phyloP scores from a whole-genome alignment of 2,797 vertebrate genomes.

The Cossypha heuglini region DNA sequence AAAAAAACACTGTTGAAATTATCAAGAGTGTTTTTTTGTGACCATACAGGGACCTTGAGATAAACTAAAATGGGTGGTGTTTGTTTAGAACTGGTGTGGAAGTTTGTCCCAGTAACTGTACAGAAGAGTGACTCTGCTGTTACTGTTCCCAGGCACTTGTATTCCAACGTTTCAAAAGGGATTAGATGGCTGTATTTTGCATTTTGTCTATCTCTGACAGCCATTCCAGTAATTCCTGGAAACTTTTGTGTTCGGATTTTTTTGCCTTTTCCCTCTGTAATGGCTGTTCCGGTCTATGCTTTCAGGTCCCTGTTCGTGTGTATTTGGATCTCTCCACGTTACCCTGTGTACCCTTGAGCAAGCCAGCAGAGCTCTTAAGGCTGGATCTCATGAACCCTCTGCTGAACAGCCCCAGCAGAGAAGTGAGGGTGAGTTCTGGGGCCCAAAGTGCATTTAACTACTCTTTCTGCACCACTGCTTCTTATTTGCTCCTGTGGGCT shows the following conservation, averaged over 20 bases:
- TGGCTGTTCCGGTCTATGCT: not conserved
- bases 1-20: not conserved
- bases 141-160: not conserved
- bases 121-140: not conserved
- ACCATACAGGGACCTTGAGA: not conserved
- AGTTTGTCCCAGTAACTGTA: not conserved
- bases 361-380: slow-evolving; percentile 87
- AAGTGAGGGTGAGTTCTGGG: slow-evolving; percentile 83
- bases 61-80: not conserved
- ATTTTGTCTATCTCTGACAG: not conserved
- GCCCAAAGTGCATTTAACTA: not conserved
- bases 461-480: not conserved
- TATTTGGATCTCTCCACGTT: slow-evolving; percentile 92
- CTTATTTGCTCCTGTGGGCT: not conserved
- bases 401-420: slow-evolving; percentile 82
- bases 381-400: slow-evolving; percentile 90
- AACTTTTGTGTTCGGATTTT: not conserved
- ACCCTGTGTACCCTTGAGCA: slow-evolving; percentile 85
- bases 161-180: not conserved
- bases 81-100: not conserved
- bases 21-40: not conserved
- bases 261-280: not conserved
- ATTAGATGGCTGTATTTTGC: not conserved
- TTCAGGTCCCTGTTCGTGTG: slow-evolving; percentile 92
- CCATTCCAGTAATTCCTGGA: not conserved